These are phyloP conservation scores for Perodicticus potto DNA, from an alignment of 2,797 vertebrate species.

Conservation along the genomic window DNA sequence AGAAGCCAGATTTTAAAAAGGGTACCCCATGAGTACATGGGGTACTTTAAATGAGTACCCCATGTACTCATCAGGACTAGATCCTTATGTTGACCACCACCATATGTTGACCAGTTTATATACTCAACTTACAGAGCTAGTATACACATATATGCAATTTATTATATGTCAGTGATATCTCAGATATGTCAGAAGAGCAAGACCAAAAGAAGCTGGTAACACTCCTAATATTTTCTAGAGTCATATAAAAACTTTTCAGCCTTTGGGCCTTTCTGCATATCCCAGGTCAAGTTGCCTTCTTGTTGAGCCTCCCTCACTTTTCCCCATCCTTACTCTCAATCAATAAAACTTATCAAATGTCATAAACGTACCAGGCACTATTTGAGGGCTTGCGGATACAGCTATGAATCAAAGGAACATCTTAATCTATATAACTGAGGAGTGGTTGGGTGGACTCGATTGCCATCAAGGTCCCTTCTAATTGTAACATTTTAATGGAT, in stretches of 20 bases:
- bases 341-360: not conserved
- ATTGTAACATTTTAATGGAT: slow-evolving; percentile 13
- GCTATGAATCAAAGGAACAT: not conserved
- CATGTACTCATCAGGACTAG: too few relatives aligned
- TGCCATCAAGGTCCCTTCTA: not conserved
- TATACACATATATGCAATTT: not conserved
- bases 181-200: not conserved
- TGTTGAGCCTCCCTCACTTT: not conserved
- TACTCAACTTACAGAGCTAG: too few relatives aligned
- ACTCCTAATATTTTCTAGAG: not conserved
- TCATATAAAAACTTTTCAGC: not conserved
- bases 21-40: too few relatives aligned
- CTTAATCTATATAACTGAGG: not conserved
- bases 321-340: not conserved
- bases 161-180: not conserved
- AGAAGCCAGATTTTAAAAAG: not conserved
- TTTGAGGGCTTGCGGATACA: not conserved
- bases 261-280: not conserved
- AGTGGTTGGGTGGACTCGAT: not conserved
- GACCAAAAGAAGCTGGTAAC: not conserved
- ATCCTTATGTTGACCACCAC: too few relatives aligned
- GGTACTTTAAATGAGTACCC: too few relatives aligned
- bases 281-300: not conserved
- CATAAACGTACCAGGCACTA: not conserved
- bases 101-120: too few relatives aligned